Base-by-base conservation (phyloP, 2,888 invertebrate genomes). In the Oegoconia quadripuncta region DNA sequence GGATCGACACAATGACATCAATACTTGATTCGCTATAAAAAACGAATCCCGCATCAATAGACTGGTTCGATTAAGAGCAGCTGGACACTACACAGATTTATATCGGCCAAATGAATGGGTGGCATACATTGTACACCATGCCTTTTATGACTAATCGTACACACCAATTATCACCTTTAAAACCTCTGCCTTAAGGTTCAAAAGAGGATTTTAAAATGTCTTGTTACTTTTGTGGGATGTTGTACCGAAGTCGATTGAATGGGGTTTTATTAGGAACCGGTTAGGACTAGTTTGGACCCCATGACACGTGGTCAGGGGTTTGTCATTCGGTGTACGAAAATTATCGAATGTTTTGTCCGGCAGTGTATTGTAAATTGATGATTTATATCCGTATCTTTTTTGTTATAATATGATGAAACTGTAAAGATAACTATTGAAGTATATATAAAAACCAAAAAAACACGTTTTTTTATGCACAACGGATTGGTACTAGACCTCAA, bases 241-340 rank as follows among this genome's bases (percentile, higher is more conserved):
- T 67, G 70, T 73, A 64, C 59, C 56, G 68, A 73, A 75, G 80
- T 75, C 74, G 75, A 81, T 78, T 81, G 77, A 83, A 82, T 81
- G 68, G 71, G 64, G 60, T 74, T 80, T 77, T 77, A 75, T 78
- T 76, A 65, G 52, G 65, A 80, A 83, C 84, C 73, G 78, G 86
- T 81, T 72, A 18, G 48, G 55, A 81, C 84, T 74, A 68, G 86
- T 82, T 79, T 52, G 54, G 71, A 67, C 72, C 73, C 73, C 48
- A 57, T 45, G 79, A 74, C 86, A 86, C 86, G 87, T 86, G 87
- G 86, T 84, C 82, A 82, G 8, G 18, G 55, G 63, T 73, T 78
- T 81, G 80, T 81, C 74, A 75, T 73, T 74, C 62, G 3, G 15
- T 11, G 63, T 70, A 73, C 75, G 72, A 71, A 78, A 79, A 81